Evolutionary conservation across 2,797 vertebrate species (phyloP), one percentile per base, ranked within the genome.

Genomic region (Apogon hyalosoma): DNA sequence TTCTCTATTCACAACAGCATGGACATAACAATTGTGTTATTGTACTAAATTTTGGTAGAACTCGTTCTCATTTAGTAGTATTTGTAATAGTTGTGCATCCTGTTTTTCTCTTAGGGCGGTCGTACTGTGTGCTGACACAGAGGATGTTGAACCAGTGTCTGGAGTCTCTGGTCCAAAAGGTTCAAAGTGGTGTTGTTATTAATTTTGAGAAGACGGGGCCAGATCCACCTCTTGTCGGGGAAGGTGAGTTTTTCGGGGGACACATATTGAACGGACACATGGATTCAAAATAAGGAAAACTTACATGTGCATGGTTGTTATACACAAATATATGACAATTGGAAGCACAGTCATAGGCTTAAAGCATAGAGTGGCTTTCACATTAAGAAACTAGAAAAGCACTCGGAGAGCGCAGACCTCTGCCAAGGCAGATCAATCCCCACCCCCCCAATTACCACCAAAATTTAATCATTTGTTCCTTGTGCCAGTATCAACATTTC

Each of bases 121-220:
- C 97, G 0, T 98, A 98, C 89, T 98, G 97, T 3, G 96, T 98
- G 71, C 93, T 95, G 80, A 97, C 96, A 16, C 97, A 97, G 77
- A 94, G 97, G 90, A 98, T 97, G 96, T 79, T 99, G 66, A 98
- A 98, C 87, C 97, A 99, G 81, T 99, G 97, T 91, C 92, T 99
- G 69, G 97, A 99, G 83, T 98, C 97, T 76, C 86, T 99, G 88
- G 97, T 98, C 85, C 97, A 99, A 86, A 99, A 99, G 90, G 94
- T 99, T 58, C 96, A 97, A 85, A 99, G 96, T 75, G 97, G 97
- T 21, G 97, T 99, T 15, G 97, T 99, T 55, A 95, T 99, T 77
- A 95, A 99, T 85, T 99, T 98, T 93, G 97, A 99, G 89, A 99
- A 98, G 93, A 95, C 95, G 0, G 97, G 97, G 63, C 95, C 96